Percentiles rank a stretch among this genome's conserved stretches.
phyloP scores from a whole-genome alignment of 2,888 invertebrate species.

The Crematogaster levior region DNA sequence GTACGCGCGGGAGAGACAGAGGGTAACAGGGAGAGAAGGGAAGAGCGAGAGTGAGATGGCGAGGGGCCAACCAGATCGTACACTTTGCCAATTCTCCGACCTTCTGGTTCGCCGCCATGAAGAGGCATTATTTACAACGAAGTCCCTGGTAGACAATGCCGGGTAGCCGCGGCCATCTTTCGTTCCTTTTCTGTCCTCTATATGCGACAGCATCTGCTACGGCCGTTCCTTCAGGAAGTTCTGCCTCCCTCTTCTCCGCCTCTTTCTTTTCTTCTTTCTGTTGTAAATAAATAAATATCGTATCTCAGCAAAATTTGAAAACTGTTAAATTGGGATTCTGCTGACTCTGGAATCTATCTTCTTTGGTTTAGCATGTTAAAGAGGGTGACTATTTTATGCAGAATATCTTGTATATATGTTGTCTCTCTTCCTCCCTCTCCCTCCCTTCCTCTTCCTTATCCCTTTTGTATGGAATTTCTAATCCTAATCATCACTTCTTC shows the following conservation, averaged over 20 bases:
- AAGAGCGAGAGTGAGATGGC: constrained; percentile 66
- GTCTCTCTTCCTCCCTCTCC: background rate
- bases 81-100: constrained; percentile 76
- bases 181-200: constrained; percentile 84
- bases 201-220: constrained; percentile 84
- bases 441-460: background rate
- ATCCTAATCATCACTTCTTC: background rate
- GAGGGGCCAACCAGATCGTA: constrained; percentile 78
- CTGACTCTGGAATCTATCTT: background rate
- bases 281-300: background rate
- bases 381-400: background rate
- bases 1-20: constrained; percentile 6
- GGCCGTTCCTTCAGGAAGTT: constrained; percentile 62
- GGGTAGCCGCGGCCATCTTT: constrained; percentile 81
- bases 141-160: constrained; percentile 83
- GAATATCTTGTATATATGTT: background rate
- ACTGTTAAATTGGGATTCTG: background rate
- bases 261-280: background rate
- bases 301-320: background rate
- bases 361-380: background rate
- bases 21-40: constrained; percentile 32
- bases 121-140: constrained; percentile 84
- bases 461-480: background rate
- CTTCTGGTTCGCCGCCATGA: constrained; percentile 76
- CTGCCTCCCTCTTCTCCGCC: background rate